These are phyloP conservation scores for Cryptocheilus praepositus DNA, from an alignment of 2,888 invertebrate species.

Conservation along the genomic window DNA sequence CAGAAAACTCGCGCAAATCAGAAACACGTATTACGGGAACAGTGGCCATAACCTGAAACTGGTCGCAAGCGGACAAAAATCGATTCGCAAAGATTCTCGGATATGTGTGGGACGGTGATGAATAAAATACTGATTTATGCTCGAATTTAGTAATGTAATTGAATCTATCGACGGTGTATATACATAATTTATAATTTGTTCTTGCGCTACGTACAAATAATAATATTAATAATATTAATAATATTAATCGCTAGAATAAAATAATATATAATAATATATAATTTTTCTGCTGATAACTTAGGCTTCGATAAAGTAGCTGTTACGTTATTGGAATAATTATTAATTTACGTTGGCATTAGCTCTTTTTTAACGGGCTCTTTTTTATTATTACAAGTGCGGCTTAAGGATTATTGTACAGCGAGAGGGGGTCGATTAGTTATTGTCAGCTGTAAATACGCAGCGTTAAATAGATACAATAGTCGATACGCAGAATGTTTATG, in stretches of 20 bases:
- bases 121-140: slow-evolving; percentile 24
- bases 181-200: slow-evolving; percentile 70
- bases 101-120: not conserved
- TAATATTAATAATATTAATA: slow-evolving; percentile 20
- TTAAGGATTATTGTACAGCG: slow-evolving; percentile 35
- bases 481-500: slow-evolving; percentile 13
- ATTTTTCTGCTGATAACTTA: slow-evolving; percentile 56
- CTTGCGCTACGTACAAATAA: slow-evolving; percentile 65
- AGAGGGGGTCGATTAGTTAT: slow-evolving; percentile 4
- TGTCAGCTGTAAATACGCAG: not conserved
- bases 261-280: slow-evolving; percentile 18
- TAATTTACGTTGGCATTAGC: slow-evolving; percentile 17
- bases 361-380: no score
- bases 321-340: slow-evolving; percentile 45
- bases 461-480: slow-evolving; percentile 16
- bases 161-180: slow-evolving; percentile 58
- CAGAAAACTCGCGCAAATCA: not conserved
- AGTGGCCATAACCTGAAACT: no score
- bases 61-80: no score
- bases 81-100: not conserved
- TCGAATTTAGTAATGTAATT: slow-evolving; percentile 55
- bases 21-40: not conserved
- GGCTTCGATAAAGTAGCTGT: slow-evolving; percentile 40
- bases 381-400: slow-evolving; percentile 18
- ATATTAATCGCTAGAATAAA: slow-evolving; percentile 19